Percentiles rank a stretch among this genome's conserved stretches.
These are phyloP conservation scores for Zalophus californianus DNA, from an alignment of 2,797 vertebrate genomes.

Conservation along the genomic window DNA sequence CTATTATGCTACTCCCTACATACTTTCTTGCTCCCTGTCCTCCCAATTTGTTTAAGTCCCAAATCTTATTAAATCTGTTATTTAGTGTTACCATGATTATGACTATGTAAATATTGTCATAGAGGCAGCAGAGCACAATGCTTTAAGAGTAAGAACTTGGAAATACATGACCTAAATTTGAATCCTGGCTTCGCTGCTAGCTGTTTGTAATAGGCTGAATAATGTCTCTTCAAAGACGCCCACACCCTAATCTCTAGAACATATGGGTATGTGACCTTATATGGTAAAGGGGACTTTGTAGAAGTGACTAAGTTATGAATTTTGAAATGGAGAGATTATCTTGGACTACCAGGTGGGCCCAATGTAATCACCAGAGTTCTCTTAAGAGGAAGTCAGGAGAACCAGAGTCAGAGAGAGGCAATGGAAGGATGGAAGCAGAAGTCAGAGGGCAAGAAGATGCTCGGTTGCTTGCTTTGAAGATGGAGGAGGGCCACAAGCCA, in stretches of 20 bases:
- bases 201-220: neutral
- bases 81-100: neutral
- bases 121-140: neutral
- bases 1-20: neutral
- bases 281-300: neutral
- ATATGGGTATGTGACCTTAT: neutral
- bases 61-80: neutral
- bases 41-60: neutral
- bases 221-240: conserved; percentile 4
- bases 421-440: neutral
- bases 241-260: neutral
- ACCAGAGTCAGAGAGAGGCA: conserved; percentile 1
- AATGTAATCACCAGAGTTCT: neutral
- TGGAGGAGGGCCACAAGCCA: neutral
- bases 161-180: neutral
- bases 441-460: neutral
- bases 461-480: neutral
- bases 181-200: neutral
- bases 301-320: conserved; percentile 1
- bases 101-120: conserved; percentile 3
- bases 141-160: neutral
- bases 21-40: neutral
- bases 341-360: neutral
- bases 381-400: neutral
- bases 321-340: neutral